These are phyloP conservation scores for Marasmarcha lunaedactyla DNA, from an alignment of 2,888 invertebrate genomes.

Conservation along the genomic window DNA sequence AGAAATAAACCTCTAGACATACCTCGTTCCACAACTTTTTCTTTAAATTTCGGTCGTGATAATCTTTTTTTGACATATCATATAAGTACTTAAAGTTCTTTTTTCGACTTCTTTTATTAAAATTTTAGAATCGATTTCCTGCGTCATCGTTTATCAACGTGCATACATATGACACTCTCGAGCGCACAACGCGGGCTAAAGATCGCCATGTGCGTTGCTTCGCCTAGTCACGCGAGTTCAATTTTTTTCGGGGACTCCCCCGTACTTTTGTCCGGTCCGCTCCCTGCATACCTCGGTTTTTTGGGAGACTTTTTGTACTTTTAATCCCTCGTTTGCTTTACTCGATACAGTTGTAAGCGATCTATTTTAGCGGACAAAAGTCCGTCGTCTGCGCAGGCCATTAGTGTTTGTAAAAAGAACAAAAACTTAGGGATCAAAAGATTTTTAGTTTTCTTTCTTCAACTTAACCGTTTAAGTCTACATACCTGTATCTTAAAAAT, in stretches of 20 bases:
- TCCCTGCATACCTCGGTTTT: slow-evolving; percentile 2
- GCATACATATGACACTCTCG: too few relatives aligned
- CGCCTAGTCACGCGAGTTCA: not conserved
- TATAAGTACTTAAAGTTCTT: not conserved
- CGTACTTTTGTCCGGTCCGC: slow-evolving; percentile 11
- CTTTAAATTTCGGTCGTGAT: slow-evolving; percentile 4
- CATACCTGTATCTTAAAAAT: too few relatives aligned
- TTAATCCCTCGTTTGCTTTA: slow-evolving; percentile 5
- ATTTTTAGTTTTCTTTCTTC: too few relatives aligned
- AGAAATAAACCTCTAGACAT: slow-evolving; percentile 4
- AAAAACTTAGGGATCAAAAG: too few relatives aligned
- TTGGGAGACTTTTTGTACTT: slow-evolving; percentile 8
- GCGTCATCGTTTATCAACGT: slow-evolving; percentile 2
- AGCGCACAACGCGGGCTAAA: slow-evolving; percentile 7
- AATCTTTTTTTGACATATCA: slow-evolving; percentile 5
- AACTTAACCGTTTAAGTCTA: too few relatives aligned
- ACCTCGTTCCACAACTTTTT: slow-evolving; percentile 4
- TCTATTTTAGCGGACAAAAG: not conserved
- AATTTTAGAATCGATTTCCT: slow-evolving; percentile 1
- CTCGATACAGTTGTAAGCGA: slow-evolving; percentile 5
- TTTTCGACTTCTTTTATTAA: not conserved
- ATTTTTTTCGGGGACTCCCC: slow-evolving; percentile 4
- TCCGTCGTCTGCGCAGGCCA: slow-evolving; percentile 2
- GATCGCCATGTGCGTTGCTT: slow-evolving; percentile 4
- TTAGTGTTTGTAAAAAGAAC: not conserved